Percentiles rank a stretch among this genome's conserved stretches.
phyloP scores from a whole-genome alignment of 2,113 vertebrate species.

The Mobula hypostoma region DNA sequence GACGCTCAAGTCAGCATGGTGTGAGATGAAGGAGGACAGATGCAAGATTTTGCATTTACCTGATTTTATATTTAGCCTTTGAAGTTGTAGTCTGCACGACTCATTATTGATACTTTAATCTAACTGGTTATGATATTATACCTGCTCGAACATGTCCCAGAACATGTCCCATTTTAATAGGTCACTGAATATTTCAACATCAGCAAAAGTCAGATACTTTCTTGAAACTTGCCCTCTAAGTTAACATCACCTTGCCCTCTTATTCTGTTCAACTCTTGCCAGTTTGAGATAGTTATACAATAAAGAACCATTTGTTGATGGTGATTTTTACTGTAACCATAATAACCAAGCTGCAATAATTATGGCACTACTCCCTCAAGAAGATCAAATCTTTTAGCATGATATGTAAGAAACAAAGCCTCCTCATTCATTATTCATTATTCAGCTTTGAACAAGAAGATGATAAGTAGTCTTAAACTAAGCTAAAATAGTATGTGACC shows the following conservation, averaged over 20 bases:
- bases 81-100: too few species aligned
- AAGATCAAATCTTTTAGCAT: background rate
- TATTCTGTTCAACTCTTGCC: background rate
- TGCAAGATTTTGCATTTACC: background rate
- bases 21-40: too few species aligned
- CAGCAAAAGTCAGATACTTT: too few species aligned
- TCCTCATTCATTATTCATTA: background rate
- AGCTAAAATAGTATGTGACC: background rate
- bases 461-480: background rate
- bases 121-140: too few species aligned
- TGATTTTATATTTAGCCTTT: background rate
- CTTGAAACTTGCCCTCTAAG: too few species aligned
- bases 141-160: too few species aligned
- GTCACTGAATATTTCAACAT: too few species aligned
- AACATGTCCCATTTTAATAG: too few species aligned
- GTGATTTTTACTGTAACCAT: background rate
- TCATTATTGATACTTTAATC: too few species aligned
- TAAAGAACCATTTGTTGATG: background rate
- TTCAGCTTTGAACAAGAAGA: background rate
- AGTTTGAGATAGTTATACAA: background rate
- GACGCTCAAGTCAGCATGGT: too few species aligned
- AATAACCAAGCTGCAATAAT: background rate
- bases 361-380: background rate
- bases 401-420: background rate
- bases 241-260: background rate